Base-by-base conservation (phyloP, 2,888 invertebrate species). In the Drosophila kuntzei region DNA sequence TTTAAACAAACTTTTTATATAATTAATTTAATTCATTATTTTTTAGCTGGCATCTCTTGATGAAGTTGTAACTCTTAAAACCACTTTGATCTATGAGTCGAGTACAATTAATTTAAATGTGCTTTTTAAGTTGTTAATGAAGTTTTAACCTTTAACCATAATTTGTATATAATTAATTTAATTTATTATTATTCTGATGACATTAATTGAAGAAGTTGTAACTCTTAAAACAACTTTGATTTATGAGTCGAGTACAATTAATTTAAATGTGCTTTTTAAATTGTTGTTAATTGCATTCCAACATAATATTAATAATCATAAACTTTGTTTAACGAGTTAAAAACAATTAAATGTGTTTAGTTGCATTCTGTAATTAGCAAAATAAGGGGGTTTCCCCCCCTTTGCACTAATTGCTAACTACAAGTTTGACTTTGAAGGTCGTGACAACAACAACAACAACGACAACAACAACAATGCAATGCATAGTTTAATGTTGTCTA, bases 391-490 rank as follows among this genome's bases (percentile, higher is more conserved):
- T 12, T 14, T 44, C 27, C 44, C 25, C 41, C 44, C 0, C 14
- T 44, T 9, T 46, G 29, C 11, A 46, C 27, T 46, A 46, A 46
- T 46, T 46, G 46, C 46, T 0, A 43, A 9, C 43, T 43, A 43
- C 41, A 18, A 46, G n/a, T 6, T 18, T 11, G 36, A 49, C 12
- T 25, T 46, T 62, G 65, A 57, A 61, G 74, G 76, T 65, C 37
- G 34, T 41, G 12, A 20, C 32, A 57, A 57, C 50, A 49, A 58
- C 50, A 70, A 63, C n/a, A n/a, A n/a, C n/a, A n/a, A n/a, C n/a
- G n/a, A n/a, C n/a, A n/a, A 20, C 32, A 57, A 57, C 50, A 49
- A 58, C 50, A 70, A 63, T 43, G 62, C 49, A 66, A 39, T 43
- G 51, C 50, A 25, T 67, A 34, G 32, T 37, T 51, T 51, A 36